Evolutionary conservation across 2,888 invertebrate genomes (phyloP).

Genomic region (Sceliomorpha sp.): DNA sequence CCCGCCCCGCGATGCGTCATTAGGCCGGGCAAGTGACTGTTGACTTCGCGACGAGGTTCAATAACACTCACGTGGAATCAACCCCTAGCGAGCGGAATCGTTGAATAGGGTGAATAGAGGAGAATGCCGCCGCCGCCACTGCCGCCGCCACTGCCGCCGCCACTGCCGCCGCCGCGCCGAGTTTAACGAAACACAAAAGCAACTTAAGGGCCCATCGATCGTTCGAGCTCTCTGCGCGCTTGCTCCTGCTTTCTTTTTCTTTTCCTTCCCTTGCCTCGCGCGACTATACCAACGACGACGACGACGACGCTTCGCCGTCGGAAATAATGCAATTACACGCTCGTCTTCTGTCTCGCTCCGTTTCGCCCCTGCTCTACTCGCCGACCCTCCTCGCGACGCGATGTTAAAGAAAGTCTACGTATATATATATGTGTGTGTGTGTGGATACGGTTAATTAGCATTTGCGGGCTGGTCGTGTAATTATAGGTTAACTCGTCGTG

Average conservation of each 20-base stretch:
- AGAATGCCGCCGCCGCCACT: slow-evolving; percentile 19
- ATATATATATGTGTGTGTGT: too few relatives aligned
- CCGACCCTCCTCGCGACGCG: background rate
- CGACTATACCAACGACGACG: too few relatives aligned
- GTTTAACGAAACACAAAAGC: slow-evolving; percentile 64
- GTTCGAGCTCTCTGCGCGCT: slow-evolving; percentile 62
- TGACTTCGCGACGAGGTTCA: slow-evolving; percentile 40
- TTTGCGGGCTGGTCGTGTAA: slow-evolving; percentile 1
- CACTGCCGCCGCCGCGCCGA: too few relatives aligned
- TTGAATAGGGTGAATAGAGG: slow-evolving; percentile 14
- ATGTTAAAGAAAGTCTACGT: background rate
- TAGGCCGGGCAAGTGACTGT: slow-evolving; percentile 38
- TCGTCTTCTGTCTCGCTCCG: background rate
- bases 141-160: too few relatives aligned
- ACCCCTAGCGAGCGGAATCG: slow-evolving; percentile 20
- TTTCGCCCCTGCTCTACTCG: background rate
- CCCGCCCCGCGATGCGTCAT: slow-evolving; percentile 9
- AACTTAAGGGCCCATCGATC: slow-evolving; percentile 70
- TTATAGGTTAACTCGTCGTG: slow-evolving; percentile 1
- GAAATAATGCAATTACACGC: slow-evolving; percentile 8
- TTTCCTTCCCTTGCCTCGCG: background rate
- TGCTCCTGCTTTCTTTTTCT: slow-evolving; percentile 38
- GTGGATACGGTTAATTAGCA: slow-evolving; percentile 3
- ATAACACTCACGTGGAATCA: slow-evolving; percentile 44
- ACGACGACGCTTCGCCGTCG: background rate